phyloP scores from a whole-genome alignment of 2,888 invertebrate genomes.

The Ennomos quercinarius region DNA sequence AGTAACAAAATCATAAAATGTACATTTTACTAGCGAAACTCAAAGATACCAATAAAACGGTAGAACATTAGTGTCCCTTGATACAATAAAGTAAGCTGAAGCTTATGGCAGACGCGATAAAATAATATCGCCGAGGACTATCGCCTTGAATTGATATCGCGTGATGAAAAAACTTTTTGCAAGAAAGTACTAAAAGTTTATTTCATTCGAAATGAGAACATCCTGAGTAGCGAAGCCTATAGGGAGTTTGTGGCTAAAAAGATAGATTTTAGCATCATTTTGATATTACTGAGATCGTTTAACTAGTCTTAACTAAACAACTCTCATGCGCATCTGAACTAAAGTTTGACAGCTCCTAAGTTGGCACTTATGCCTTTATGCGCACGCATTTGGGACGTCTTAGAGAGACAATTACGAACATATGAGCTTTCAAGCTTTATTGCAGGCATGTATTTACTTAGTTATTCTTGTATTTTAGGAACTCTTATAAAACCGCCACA shows the following conservation, averaged over 20 bases:
- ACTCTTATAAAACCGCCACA: too few species aligned
- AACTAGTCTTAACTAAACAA: too few species aligned
- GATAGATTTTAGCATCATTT: not conserved
- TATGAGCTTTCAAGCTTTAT: too few species aligned
- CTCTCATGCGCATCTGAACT: too few species aligned
- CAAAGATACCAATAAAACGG: constrained; percentile 53
- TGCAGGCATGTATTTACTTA: too few species aligned
- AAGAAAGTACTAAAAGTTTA: constrained; percentile 24
- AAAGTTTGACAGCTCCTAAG: too few species aligned
- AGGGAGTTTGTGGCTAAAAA: not conserved
- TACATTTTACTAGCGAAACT: constrained; percentile 45
- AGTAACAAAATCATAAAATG: constrained; percentile 35
- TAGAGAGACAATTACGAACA: too few species aligned
- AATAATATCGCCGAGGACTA: constrained; percentile 18
- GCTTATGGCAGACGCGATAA: constrained; percentile 25
- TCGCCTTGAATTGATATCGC: constrained; percentile 23
- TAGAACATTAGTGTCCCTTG: constrained; percentile 59
- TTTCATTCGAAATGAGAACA: constrained; percentile 12
- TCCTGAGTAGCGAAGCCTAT: constrained; percentile 8
- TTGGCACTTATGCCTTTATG: too few species aligned
- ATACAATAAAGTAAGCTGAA: constrained; percentile 47
- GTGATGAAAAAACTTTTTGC: constrained; percentile 24
- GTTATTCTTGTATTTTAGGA: too few species aligned
- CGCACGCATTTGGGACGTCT: too few species aligned
- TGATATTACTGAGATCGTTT: not conserved